Evolutionary conservation across 92 coral and sea anemone genomes (phyloP), one percentile per base, ranked within the genome.

Genomic region (Virgularia gustaviana): DNA sequence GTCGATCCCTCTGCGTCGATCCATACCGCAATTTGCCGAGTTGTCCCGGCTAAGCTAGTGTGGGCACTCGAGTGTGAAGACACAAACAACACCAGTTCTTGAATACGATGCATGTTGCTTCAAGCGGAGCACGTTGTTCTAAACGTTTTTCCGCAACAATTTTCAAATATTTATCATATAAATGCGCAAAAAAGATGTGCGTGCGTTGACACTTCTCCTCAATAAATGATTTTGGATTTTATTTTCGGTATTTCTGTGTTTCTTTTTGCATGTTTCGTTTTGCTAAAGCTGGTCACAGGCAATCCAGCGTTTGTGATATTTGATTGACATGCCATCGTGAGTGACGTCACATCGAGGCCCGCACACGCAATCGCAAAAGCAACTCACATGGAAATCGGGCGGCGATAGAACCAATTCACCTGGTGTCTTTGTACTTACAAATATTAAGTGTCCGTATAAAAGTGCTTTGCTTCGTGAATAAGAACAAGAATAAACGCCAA

Each of bases 311-410:
- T n/a, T n/a, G n/a, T n/a, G 51, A 49, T 51, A 22, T 49, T 23
- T 68, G 75, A 68, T 68, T 68, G 75, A 68, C 75, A 68, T 61
- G 60, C 51, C 75, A 49, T 49, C 73, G 27, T n/a, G n/a, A n/a
- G 35, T 68, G 60, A 68, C 75, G 75, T 68, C 75, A 68, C 61
- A 32, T 15, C 22, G 44, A 38, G 16, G 42, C 53, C 62, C 59
- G 61, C 75, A 38, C 75, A 68, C 75, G 75, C 73, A 68, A 68
- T 68, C 75, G 55, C 43, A 32, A 51, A 67, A 55, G 72, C 37
- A 68, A 68, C 75, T 30, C 75, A 51, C 75, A 68, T 68, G 75
- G 75, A 68, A 68, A 18, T 29, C 60, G 60, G 75, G 75, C 61
- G 75, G 75, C 39, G 43, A 49, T 49, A 68, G 75, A 49, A 49